A percentile compares a stretch with the other conserved stretches of the same genome.
phyloP scores from a whole-genome alignment of 2,797 vertebrate genomes.

The Myiothlypis chrysogaster region DNA sequence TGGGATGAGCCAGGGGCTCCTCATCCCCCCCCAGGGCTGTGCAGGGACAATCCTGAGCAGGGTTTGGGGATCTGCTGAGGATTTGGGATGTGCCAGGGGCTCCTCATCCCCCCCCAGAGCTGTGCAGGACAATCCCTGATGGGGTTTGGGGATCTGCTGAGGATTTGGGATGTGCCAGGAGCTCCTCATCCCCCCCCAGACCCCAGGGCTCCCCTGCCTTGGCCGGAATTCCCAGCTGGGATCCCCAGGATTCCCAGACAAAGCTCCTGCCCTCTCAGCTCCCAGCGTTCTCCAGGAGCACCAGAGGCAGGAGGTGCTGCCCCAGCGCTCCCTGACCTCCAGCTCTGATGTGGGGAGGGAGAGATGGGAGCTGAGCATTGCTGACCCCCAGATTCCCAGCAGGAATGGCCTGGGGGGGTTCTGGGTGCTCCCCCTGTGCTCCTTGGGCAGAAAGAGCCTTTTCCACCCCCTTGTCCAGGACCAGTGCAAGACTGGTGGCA shows the following conservation, averaged over 20 bases:
- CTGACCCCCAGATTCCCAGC: rapidly evolving
- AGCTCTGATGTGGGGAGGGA: rapidly evolving
- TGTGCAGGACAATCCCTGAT: no score
- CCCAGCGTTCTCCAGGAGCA: rapidly evolving
- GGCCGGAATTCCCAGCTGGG: rapidly evolving
- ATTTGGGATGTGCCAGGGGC: no score
- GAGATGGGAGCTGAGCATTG: rapidly evolving
- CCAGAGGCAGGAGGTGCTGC: rapidly evolving
- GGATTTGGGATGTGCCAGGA: no score
- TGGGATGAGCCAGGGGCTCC: not conserved
- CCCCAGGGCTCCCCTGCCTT: rapidly evolving
- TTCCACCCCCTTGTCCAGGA: not conserved
- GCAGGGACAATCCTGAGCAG: no score
- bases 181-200: not conserved
- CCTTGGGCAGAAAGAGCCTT: not conserved
- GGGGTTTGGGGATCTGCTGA: not conserved
- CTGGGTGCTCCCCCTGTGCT: not conserved
- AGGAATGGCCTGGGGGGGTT: not conserved
- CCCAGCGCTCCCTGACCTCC: rapidly evolving
- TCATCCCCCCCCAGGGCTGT: rapidly evolving
- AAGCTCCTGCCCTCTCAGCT: rapidly evolving
- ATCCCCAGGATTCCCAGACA: rapidly evolving
- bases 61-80: no score
- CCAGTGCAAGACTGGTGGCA: not conserved
- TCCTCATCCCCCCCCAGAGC: no score